Evolutionary conservation across 1,140 invertebrate genomes (phyloP).

Genomic region (Cotesia vestalis): DNA sequence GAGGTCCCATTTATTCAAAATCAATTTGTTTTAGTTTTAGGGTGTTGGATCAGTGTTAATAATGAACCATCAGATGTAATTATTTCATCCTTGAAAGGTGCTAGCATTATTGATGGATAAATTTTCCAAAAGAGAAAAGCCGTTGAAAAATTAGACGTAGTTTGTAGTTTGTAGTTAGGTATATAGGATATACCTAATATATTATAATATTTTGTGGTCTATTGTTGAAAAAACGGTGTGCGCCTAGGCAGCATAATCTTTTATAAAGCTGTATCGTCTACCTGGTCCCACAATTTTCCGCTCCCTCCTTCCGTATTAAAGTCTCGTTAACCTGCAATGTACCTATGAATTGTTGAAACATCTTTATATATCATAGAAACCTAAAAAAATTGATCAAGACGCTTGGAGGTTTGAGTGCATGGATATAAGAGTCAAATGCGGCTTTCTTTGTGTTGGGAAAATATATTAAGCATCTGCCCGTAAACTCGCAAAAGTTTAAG

Average conservation of each 20-base stretch:
- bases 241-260: background rate
- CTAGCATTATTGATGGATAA: conserved; percentile 15
- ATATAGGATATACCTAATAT: background rate
- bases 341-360: no score
- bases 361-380: background rate
- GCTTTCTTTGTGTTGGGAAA: conserved; percentile 15
- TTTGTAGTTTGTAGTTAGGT: no score
- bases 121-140: background rate
- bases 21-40: conserved; percentile 35
- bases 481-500: background rate
- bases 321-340: conserved; percentile 50
- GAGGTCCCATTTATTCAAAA: conserved; percentile 30
- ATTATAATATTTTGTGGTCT: background rate
- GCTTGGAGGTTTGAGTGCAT: background rate
- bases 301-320: conserved; percentile 48
- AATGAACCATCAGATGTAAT: conserved; percentile 8
- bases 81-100: conserved; percentile 26
- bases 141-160: no score
- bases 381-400: conserved; percentile 24
- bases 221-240: no score
- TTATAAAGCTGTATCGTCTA: background rate
- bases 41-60: conserved; percentile 20
- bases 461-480: background rate
- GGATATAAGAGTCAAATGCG: background rate
- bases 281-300: conserved; percentile 49